Percentiles rank a stretch among this genome's conserved stretches.
These are phyloP conservation scores for Betta splendens DNA, from an alignment of 2,797 vertebrate genomes.

Conservation along the genomic window DNA sequence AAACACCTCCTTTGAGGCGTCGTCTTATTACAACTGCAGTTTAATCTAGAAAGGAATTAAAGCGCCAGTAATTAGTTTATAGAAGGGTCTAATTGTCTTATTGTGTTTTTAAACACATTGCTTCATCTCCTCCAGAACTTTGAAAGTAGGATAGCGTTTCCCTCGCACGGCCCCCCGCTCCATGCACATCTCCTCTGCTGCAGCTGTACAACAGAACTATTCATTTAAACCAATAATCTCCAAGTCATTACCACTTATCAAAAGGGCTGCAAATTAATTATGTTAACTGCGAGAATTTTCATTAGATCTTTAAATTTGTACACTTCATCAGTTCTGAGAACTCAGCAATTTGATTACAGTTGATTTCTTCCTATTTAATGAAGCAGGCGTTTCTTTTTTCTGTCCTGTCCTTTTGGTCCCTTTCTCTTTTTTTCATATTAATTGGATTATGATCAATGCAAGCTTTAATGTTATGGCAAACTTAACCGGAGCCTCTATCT, in stretches of 20 bases:
- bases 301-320: slow-evolving; percentile 79
- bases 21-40: slow-evolving; percentile 75
- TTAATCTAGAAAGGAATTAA: slow-evolving; percentile 84
- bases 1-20: slow-evolving; percentile 74
- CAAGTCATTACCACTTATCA: slow-evolving; percentile 82
- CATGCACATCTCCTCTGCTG: slow-evolving; percentile 50
- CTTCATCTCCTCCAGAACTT: slow-evolving; percentile 79
- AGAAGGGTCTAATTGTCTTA: slow-evolving; percentile 80
- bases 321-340: slow-evolving; percentile 79
- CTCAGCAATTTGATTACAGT: slow-evolving; percentile 79
- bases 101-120: slow-evolving; percentile 76
- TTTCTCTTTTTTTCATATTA: slow-evolving; percentile 62
- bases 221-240: slow-evolving; percentile 82
- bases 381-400: slow-evolving; percentile 66
- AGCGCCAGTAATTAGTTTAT: slow-evolving; percentile 80
- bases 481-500: slow-evolving; percentile 71
- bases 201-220: slow-evolving; percentile 74
- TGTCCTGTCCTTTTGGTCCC: slow-evolving; percentile 38
- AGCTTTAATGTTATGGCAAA: slow-evolving; percentile 79
- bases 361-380: slow-evolving; percentile 79
- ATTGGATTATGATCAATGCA: slow-evolving; percentile 83
- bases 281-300: slow-evolving; percentile 76
- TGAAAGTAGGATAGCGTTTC: slow-evolving; percentile 74
- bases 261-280: slow-evolving; percentile 82
- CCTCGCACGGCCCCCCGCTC: slow-evolving; percentile 29